Evolutionary conservation across 2,113 vertebrate genomes (phyloP).

Genomic region (Pantherophis guttatus): DNA sequence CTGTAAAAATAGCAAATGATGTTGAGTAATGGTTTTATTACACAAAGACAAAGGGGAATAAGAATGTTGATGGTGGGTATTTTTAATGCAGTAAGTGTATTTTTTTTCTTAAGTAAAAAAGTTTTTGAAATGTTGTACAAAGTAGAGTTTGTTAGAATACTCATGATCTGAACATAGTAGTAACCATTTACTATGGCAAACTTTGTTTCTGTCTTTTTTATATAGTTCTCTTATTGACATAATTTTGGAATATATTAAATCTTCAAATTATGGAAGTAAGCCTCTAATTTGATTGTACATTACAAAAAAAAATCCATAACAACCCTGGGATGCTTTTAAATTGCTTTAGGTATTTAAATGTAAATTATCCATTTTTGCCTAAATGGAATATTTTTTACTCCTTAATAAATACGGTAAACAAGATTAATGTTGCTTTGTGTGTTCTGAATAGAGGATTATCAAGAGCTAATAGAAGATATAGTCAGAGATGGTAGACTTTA

Average conservation of each 20-base stretch:
- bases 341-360: not conserved
- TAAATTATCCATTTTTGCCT: not conserved
- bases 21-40: not conserved
- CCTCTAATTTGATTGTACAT: not conserved
- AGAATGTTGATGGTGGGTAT: conserved; percentile 7
- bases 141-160: not conserved
- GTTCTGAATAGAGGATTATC: conserved; percentile 89
- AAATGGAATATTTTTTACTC: not conserved
- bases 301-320: not conserved
- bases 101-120: conserved; percentile 15
- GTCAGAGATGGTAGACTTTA: conserved; percentile 95
- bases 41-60: not conserved
- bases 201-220: conserved; percentile 4
- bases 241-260: conserved; percentile 16
- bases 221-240: conserved; percentile 15
- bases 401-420: not conserved
- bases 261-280: not conserved
- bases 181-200: not conserved
- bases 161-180: conserved; percentile 29
- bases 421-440: conserved; percentile 44
- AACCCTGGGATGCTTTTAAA: not conserved
- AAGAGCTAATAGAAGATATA: conserved; percentile 97
- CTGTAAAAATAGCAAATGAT: not conserved
- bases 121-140: conserved; percentile 17
- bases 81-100: not conserved